Conservation (phyloP, 2,888 invertebrate genomes). For the Dione juno region DNA sequence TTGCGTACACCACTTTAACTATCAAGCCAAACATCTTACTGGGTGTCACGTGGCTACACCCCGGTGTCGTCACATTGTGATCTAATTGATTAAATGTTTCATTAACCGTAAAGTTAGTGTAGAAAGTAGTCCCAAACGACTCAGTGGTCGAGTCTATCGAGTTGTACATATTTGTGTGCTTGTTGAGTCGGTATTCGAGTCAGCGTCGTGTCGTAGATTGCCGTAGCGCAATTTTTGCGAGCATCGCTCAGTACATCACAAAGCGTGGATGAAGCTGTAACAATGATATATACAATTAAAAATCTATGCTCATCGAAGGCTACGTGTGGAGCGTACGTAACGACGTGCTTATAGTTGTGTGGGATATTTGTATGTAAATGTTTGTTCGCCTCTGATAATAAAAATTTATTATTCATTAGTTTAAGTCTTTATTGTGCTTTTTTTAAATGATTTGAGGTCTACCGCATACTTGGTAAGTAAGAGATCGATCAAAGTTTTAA, state of each 20-base stretch:
- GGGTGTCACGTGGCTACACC: constrained; percentile 25
- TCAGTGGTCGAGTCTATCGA: constrained; percentile 27
- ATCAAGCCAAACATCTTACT: constrained; percentile 56
- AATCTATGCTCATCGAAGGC: neutral
- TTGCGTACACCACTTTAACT: constrained; percentile 83
- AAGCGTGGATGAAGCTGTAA: constrained; percentile 27
- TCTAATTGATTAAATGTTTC: constrained; percentile 4
- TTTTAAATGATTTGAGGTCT: neutral
- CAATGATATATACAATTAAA: constrained; percentile 22
- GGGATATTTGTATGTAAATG: neutral
- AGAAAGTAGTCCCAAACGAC: constrained; percentile 11
- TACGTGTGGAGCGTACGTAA: neutral
- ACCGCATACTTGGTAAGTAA: neutral
- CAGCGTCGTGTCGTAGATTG: constrained; percentile 25
- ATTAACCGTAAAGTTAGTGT: neutral
- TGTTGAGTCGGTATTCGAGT: constrained; percentile 1
- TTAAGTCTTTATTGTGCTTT: constrained; percentile 11
- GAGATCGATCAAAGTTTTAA: neutral
- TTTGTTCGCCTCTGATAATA: constrained; percentile 1
- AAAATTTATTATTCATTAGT: constrained; percentile 19
- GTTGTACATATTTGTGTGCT: constrained; percentile 30
- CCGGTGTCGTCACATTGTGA: constrained; percentile 43
- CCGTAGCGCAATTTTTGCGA: constrained; percentile 18
- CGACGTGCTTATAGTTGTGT: neutral
- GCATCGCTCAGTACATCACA: constrained; percentile 3